Conservation (phyloP, 2,113 vertebrate genomes). For the Promerops cafer region DNA sequence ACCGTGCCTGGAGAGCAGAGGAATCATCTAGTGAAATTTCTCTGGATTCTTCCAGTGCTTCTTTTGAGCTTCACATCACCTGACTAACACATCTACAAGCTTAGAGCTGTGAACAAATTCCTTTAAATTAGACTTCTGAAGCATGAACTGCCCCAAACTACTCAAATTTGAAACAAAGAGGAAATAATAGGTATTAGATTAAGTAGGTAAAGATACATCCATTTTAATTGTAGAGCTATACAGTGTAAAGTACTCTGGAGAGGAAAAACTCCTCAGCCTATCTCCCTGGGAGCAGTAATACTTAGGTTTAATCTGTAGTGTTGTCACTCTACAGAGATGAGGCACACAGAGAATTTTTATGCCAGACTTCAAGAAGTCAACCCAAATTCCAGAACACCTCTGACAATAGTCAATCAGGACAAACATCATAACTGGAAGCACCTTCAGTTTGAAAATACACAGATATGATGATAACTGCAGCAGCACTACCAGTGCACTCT, state of each 20-base stretch:
- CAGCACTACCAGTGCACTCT: not conserved
- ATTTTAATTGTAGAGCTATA: constrained; percentile 1
- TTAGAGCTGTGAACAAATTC: not conserved
- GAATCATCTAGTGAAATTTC: not conserved
- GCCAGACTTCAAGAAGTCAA: not conserved
- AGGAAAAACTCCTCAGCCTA: not conserved
- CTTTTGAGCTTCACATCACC: not conserved
- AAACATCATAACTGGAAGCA: not conserved
- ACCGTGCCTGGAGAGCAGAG: fast-evolving
- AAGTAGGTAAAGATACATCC: not conserved
- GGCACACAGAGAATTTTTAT: not conserved
- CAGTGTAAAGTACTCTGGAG: not conserved
- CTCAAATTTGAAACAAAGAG: not conserved
- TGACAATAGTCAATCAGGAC: not conserved
- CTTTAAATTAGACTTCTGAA: not conserved
- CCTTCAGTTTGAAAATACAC: not conserved
- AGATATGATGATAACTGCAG: not conserved
- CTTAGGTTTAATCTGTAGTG: not conserved
- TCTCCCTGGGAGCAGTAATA: not conserved
- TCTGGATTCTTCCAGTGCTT: not conserved
- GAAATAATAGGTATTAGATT: not conserved
- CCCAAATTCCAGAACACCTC: not conserved
- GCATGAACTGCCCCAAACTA: not conserved
- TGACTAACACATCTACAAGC: not conserved
- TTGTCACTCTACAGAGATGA: not conserved